Evolutionary conservation across 1,140 invertebrate species (phyloP).

Genomic region (Caenorhabditis inopinata): DNA sequence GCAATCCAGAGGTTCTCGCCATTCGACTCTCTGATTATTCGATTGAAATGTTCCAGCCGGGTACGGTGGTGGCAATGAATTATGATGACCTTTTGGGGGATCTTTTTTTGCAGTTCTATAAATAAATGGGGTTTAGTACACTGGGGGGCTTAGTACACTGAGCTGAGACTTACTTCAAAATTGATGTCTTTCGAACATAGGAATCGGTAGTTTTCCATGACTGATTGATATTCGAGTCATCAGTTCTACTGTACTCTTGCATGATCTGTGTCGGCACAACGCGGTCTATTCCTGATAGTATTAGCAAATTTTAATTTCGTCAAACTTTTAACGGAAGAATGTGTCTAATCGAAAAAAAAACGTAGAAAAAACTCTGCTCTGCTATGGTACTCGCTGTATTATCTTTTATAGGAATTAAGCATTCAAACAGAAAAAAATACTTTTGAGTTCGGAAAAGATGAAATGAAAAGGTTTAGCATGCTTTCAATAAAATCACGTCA

Average conservation of each 20-base stretch:
- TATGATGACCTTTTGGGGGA: neutral
- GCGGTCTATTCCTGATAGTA: neutral
- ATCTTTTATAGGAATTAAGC: too few species aligned
- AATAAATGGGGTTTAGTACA: neutral
- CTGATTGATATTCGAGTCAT: neutral
- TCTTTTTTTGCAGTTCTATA: neutral
- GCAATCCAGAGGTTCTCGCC: conserved; percentile 14
- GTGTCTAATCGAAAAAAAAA: too few species aligned
- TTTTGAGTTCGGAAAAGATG: too few species aligned
- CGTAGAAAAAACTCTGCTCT: too few species aligned
- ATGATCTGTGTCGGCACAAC: neutral
- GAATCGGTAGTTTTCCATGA: neutral
- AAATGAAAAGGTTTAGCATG: too few species aligned
- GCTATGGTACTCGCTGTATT: too few species aligned
- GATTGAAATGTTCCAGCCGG: neutral
- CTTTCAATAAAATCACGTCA: too few species aligned
- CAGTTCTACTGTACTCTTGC: neutral
- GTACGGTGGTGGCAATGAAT: neutral
- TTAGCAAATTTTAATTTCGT: neutral
- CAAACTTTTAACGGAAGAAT: too few species aligned
- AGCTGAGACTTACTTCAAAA: neutral
- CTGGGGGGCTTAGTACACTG: too few species aligned
- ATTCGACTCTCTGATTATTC: neutral
- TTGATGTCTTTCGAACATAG: neutral
- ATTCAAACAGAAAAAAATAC: too few species aligned